Percentiles rank a stretch among this genome's conserved stretches.
Evolutionary conservation across 2,113 vertebrate species (phyloP).

Genomic region (Corythaeola cristata): DNA sequence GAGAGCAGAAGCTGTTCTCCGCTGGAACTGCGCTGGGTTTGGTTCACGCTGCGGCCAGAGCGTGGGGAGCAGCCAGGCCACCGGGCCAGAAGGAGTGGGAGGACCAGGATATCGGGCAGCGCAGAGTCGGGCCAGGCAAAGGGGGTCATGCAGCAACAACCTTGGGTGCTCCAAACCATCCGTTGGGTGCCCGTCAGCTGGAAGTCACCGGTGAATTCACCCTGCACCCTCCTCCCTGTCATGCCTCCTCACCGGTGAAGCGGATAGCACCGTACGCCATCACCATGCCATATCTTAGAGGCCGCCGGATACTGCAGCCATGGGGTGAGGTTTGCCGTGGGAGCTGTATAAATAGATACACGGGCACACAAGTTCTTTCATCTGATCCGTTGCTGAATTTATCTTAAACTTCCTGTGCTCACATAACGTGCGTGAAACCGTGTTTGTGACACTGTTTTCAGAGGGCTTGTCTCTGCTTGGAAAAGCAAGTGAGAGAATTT

Average conservation of each 20-base stretch:
- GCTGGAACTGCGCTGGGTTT: accelerated
- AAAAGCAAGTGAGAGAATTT: not conserved
- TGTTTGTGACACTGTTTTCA: not conserved
- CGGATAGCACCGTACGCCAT: not conserved
- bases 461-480: not conserved
- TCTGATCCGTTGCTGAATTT: slow-evolving; percentile 16
- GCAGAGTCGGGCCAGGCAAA: not conserved
- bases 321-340: not conserved
- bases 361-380: not conserved
- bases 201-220: not conserved
- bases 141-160: not conserved
- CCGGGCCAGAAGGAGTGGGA: not conserved
- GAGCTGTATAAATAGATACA: not conserved
- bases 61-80: accelerated
- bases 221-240: not conserved
- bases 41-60: not conserved
- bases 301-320: not conserved
- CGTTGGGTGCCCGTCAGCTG: accelerated
- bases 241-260: accelerated
- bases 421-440: accelerated
- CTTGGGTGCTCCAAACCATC: not conserved
- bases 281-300: accelerated
- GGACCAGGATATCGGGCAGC: not conserved
- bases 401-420: slow-evolving; percentile 47
- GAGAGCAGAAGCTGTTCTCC: not conserved